phyloP scores from a whole-genome alignment of 2,113 vertebrate species.

The Orycteropus afer region DNA sequence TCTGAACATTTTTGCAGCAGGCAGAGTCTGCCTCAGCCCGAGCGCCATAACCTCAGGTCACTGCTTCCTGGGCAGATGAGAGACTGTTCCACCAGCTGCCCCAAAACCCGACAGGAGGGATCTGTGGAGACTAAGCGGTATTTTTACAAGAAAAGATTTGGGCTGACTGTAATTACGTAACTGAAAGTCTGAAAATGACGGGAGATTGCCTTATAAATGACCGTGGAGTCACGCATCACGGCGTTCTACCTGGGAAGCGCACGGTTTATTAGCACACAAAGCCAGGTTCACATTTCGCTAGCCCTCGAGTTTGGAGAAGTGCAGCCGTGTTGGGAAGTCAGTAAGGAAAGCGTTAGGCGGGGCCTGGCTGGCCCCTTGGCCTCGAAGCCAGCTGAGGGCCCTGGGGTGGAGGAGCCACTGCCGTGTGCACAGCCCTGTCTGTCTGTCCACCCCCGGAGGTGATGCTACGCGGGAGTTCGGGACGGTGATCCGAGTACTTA shows the following conservation, averaged over 20 bases:
- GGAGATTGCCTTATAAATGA: slow-evolving; percentile 39
- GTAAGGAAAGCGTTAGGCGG: neutral
- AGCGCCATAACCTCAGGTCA: slow-evolving; percentile 34
- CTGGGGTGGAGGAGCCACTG: neutral
- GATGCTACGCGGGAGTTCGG: neutral
- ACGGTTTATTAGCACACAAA: neutral
- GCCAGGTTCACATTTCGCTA: neutral
- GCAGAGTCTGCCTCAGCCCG: neutral
- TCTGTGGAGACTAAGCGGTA: slow-evolving; percentile 32
- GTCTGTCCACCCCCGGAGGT: neutral
- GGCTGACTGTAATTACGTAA: slow-evolving; percentile 15
- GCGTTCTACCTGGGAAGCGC: neutral
- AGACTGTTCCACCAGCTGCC: neutral
- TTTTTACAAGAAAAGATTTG: slow-evolving; percentile 51
- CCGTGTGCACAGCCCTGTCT: neutral
- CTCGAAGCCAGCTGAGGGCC: neutral
- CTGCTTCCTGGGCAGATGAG: neutral
- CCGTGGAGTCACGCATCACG: neutral
- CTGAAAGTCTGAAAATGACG: slow-evolving; percentile 1
- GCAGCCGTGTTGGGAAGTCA: neutral
- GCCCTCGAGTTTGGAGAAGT: neutral
- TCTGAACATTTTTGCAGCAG: slow-evolving; percentile 21
- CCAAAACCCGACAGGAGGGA: slow-evolving; percentile 37
- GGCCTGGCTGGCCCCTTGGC: neutral
- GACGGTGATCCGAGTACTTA: accelerated